These are phyloP conservation scores for Cassiopea andromeda DNA, from an alignment of 30 jellyfish, hydroid and myxozoan species.

Conservation along the genomic window DNA sequence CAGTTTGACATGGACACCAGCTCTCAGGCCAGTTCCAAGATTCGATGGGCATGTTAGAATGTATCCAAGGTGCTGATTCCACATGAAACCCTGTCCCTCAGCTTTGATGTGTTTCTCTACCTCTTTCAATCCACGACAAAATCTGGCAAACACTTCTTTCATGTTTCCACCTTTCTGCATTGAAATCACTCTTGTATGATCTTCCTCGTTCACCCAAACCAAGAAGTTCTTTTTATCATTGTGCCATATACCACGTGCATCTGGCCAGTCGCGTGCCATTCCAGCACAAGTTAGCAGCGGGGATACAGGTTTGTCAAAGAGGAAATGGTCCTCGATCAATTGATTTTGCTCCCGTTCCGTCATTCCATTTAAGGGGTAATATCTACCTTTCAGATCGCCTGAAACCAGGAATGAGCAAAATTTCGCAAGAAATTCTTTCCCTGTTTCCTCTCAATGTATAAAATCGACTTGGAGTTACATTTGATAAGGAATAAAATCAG, in stretches of 20 bases:
- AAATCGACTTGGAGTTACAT: background rate
- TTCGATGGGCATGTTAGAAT: slow-evolving; percentile 92
- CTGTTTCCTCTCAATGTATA: background rate
- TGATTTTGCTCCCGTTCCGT: slow-evolving; percentile 77
- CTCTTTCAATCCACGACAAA: slow-evolving; percentile 71
- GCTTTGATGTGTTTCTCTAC: slow-evolving; percentile 70
- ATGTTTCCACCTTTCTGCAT: slow-evolving; percentile 93
- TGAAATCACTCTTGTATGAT: slow-evolving; percentile 86
- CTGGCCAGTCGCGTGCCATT: slow-evolving; percentile 94
- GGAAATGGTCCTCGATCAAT: slow-evolving; percentile 74
- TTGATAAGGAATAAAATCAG: no score
- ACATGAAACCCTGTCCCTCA: slow-evolving; percentile 78
- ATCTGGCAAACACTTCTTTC: slow-evolving; percentile 79
- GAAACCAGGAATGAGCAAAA: background rate
- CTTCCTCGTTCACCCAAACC: slow-evolving; percentile 94
- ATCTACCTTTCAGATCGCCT: slow-evolving; percentile 69
- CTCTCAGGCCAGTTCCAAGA: slow-evolving; percentile 94
- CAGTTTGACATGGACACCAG: slow-evolving; percentile 88
- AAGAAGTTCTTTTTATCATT: slow-evolving; percentile 82
- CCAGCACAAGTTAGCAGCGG: slow-evolving; percentile 85
- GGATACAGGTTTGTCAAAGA: slow-evolving; percentile 84
- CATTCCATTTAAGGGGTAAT: slow-evolving; percentile 75
- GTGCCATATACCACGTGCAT: slow-evolving; percentile 91
- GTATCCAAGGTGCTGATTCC: slow-evolving; percentile 92
- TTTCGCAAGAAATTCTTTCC: background rate